Evolutionary conservation across 53 echinoderm and acorn worm species (phyloP).

Genomic region (Luidia sarsii): DNA sequence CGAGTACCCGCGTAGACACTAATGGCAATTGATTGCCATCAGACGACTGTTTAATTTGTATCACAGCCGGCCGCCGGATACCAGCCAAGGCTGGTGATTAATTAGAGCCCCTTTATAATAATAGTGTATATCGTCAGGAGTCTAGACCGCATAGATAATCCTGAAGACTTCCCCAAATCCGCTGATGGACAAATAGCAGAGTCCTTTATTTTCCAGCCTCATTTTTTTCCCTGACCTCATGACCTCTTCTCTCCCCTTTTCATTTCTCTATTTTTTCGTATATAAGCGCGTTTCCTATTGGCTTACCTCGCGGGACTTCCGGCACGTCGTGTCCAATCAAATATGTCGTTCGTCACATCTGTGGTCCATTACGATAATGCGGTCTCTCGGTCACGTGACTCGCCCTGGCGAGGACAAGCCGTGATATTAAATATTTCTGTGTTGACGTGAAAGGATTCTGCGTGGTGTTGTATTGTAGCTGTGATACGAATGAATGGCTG

Average conservation of each 20-base stretch:
- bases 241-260: neutral
- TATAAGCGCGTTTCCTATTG: conserved; percentile 36
- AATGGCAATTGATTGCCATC: conserved; percentile 24
- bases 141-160: conserved; percentile 22
- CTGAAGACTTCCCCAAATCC: neutral
- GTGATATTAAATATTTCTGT: no score
- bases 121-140: neutral
- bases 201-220: no score
- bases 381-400: no score
- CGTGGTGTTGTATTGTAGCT: no score
- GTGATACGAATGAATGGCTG: no score
- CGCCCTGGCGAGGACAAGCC: no score
- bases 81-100: conserved; percentile 10
- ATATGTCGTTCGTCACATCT: conserved; percentile 40
- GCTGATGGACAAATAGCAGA: conserved; percentile 11
- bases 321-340: conserved; percentile 47
- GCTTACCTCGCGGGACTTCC: conserved; percentile 17
- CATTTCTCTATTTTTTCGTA: neutral
- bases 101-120: neutral
- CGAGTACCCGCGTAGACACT: neutral
- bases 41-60: conserved; percentile 19
- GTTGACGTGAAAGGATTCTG: no score
- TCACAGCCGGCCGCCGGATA: conserved; percentile 40
- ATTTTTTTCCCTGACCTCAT: neutral
- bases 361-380: no score